Evolutionary conservation across 2,888 invertebrate genomes (phyloP).

Genomic region (Pammene fasciana): DNA sequence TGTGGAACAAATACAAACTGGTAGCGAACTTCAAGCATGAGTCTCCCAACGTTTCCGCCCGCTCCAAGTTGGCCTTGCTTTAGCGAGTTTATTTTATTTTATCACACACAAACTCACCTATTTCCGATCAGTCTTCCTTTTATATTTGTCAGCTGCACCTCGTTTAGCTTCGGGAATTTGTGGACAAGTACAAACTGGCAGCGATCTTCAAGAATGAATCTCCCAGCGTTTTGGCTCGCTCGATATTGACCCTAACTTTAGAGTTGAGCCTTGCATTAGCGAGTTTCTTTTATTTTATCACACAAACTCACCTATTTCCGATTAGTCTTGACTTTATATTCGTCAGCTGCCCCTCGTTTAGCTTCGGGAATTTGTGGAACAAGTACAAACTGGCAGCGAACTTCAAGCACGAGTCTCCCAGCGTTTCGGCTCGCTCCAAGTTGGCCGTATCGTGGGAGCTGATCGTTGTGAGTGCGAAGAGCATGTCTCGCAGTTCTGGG

Average conservation of each 20-base stretch:
- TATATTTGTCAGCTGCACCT: constrained; percentile 90
- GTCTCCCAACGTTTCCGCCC: constrained; percentile 94
- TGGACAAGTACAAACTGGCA: constrained; percentile 88
- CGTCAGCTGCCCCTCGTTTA: constrained; percentile 91
- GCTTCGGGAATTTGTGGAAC: constrained; percentile 86
- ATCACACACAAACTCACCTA: constrained; percentile 81
- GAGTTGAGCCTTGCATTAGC: constrained; percentile 88
- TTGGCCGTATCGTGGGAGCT: constrained; percentile 89
- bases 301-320: constrained; percentile 93
- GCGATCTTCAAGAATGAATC: constrained; percentile 94
- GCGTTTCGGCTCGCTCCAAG: constrained; percentile 92
- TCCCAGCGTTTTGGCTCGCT: constrained; percentile 93
- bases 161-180: constrained; percentile 86
- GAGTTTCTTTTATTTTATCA: too few species aligned
- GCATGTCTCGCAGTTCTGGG: constrained; percentile 75
- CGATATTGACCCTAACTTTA: constrained; percentile 90
- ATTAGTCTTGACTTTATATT: constrained; percentile 87
- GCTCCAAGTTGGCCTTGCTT: constrained; percentile 84
- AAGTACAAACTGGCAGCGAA: constrained; percentile 89
- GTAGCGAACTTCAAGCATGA: constrained; percentile 92
- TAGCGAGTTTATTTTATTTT: not conserved
- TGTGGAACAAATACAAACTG: constrained; percentile 88
- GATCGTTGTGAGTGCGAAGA: constrained; percentile 87
- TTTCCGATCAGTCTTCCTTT: constrained; percentile 90
- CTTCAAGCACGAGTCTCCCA: constrained; percentile 96